These are phyloP conservation scores for Leistus spinibarbis DNA, from an alignment of 2,888 invertebrate genomes.

Conservation along the genomic window DNA sequence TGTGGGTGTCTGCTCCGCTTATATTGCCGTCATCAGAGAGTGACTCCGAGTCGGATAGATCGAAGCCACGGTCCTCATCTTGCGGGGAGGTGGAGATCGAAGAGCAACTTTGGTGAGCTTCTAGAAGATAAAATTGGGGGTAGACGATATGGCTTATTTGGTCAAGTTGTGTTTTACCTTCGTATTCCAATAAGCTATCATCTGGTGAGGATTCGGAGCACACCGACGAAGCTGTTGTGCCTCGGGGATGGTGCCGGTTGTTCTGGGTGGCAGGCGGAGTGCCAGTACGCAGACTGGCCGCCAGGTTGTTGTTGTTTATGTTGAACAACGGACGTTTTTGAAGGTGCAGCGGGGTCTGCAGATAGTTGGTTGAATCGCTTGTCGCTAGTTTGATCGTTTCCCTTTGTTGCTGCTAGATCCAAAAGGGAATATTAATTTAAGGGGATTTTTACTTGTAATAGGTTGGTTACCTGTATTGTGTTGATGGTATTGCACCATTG, in stretches of 20 bases:
- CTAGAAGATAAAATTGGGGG: constrained; percentile 43
- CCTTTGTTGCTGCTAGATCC: constrained; percentile 15
- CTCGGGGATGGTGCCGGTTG: constrained; percentile 39
- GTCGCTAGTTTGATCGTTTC: constrained; percentile 50
- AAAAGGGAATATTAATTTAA: neutral
- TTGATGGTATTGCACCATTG: constrained; percentile 55
- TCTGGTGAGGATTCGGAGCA: constrained; percentile 59
- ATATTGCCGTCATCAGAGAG: constrained; percentile 55
- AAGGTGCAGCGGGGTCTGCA: constrained; percentile 36
- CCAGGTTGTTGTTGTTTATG: constrained; percentile 56
- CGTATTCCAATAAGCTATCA: constrained; percentile 62
- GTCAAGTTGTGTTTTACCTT: constrained; percentile 53
- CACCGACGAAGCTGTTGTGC: constrained; percentile 50
- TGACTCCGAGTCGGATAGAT: constrained; percentile 61
- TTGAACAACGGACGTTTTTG: constrained; percentile 46
- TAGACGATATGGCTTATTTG: neutral
- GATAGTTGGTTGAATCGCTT: constrained; percentile 43
- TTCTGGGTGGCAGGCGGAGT: constrained; percentile 12
- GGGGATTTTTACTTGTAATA: neutral
- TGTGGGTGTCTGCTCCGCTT: constrained; percentile 59
- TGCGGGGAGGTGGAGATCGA: constrained; percentile 59
- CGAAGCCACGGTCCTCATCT: constrained; percentile 62
- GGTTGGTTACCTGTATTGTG: constrained; percentile 27
- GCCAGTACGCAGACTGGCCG: constrained; percentile 49
- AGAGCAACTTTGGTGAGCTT: constrained; percentile 56